phyloP scores from a whole-genome alignment of 2,113 vertebrate species.

The Psammodynastes pulverulentus region DNA sequence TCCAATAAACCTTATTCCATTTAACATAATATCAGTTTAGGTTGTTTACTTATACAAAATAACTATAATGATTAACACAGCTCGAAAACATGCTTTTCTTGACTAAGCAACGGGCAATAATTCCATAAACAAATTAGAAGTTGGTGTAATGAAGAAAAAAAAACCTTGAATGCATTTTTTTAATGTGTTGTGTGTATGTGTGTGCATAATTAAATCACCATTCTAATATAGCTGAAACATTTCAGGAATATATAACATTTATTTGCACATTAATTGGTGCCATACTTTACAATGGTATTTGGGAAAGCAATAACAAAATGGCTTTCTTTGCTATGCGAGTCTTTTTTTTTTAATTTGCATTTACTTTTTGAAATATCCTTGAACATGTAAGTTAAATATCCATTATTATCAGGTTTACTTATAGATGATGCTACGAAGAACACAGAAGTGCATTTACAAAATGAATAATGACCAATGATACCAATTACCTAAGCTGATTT shows the following conservation, averaged over 20 bases:
- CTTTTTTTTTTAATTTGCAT: background rate
- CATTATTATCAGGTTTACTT: background rate
- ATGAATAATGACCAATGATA: background rate
- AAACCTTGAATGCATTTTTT: conserved; percentile 17
- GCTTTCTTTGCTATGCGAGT: background rate
- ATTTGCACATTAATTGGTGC: conserved; percentile 3
- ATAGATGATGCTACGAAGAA: background rate
- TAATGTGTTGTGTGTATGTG: background rate
- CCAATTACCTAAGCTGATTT: background rate
- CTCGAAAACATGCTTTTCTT: conserved; percentile 17
- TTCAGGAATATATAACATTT: background rate
- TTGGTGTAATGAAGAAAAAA: conserved; percentile 7
- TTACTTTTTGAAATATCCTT: conserved; percentile 13
- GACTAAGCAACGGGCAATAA: conserved; percentile 28
- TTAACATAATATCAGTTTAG: conserved; percentile 47
- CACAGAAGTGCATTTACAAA: background rate
- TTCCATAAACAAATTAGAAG: conserved; percentile 14
- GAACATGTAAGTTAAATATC: background rate
- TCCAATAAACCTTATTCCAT: conserved; percentile 47
- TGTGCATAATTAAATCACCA: conserved; percentile 7
- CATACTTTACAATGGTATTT: background rate
- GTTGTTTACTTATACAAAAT: conserved; percentile 46
- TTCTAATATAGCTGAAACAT: background rate
- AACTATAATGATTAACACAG: conserved; percentile 34
- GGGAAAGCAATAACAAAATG: background rate